These are phyloP conservation scores for Cryptus armator DNA, from an alignment of 2,888 invertebrate species.

Conservation along the genomic window DNA sequence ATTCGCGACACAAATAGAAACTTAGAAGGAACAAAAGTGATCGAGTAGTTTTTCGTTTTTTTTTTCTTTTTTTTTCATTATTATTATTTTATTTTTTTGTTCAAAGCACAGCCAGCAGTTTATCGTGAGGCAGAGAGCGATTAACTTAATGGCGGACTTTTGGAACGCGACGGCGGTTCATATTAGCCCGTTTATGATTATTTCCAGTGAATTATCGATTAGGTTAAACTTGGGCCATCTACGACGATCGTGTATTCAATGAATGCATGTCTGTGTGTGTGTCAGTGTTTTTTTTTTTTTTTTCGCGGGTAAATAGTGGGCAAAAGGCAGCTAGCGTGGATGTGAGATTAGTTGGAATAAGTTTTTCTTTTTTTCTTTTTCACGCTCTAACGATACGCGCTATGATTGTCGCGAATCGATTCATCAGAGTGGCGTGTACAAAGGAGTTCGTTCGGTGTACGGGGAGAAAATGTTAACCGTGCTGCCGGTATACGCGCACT, in stretches of 20 bases:
- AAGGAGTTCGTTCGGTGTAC: slow-evolving; percentile 41
- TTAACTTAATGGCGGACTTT: slow-evolving; percentile 12
- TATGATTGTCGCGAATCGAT: slow-evolving; percentile 60
- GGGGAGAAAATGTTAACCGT: slow-evolving; percentile 25
- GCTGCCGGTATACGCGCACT: slow-evolving; percentile 47
- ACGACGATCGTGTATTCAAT: slow-evolving; percentile 20
- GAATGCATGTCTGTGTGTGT: slow-evolving; percentile 5
- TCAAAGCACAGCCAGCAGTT: slow-evolving; percentile 52
- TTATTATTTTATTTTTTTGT: slow-evolving; percentile 27
- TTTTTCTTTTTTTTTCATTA: slow-evolving; percentile 7
- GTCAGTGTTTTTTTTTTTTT: slow-evolving; percentile 6
- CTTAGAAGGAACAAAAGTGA: slow-evolving; percentile 52
- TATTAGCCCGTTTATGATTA: slow-evolving; percentile 43
- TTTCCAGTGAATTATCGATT: slow-evolving; percentile 39
- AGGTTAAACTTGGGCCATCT: slow-evolving; percentile 45
- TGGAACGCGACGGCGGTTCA: slow-evolving; percentile 40
- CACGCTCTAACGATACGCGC: slow-evolving; percentile 35
- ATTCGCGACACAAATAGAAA: slow-evolving; percentile 48
- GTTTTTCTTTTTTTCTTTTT: slow-evolving; percentile 43
- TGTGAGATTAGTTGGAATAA: slow-evolving; percentile 47
- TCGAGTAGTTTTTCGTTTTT: slow-evolving; percentile 35
- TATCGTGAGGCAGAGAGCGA: slow-evolving; percentile 10
- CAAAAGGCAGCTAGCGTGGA: slow-evolving; percentile 72
- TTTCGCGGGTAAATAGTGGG: slow-evolving; percentile 58
- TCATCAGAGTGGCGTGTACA: slow-evolving; percentile 41